A percentile compares a stretch with the other conserved stretches of the same genome.
Conservation (phyloP, 2,113 vertebrate genomes). For the Hippocampus abdominalis region DNA sequence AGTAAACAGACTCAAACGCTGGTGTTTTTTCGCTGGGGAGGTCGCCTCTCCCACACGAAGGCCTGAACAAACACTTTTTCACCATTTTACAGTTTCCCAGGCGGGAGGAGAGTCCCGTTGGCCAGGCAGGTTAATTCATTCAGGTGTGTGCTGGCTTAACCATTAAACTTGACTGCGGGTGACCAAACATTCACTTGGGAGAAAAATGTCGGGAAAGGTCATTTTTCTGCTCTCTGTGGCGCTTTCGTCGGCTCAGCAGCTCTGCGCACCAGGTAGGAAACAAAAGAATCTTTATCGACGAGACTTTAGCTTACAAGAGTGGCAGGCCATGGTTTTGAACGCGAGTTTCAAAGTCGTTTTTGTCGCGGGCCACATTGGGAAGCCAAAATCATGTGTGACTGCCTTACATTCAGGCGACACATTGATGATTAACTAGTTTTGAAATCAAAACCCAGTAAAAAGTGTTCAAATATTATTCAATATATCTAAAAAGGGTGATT, state of each 20-base stretch:
- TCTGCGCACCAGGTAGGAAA: slow-evolving; percentile 72
- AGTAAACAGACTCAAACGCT: slow-evolving; percentile 27
- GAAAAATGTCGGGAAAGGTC: slow-evolving; percentile 69
- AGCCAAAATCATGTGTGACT: not conserved
- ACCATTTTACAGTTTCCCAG: slow-evolving; percentile 29
- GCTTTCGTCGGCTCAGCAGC: slow-evolving; percentile 44
- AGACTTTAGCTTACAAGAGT: too few species aligned
- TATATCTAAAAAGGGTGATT: too few species aligned
- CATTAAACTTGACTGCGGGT: slow-evolving; percentile 54
- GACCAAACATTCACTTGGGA: slow-evolving; percentile 16
- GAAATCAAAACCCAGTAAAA: too few species aligned
- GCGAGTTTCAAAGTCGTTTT: too few species aligned
- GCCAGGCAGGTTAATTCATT: not conserved
- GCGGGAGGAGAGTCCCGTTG: not conserved
- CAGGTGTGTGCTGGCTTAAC: slow-evolving; percentile 60
- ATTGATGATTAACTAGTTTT: too few species aligned
- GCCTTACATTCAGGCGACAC: too few species aligned
- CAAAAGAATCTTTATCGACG: not conserved
- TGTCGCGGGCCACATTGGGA: not conserved
- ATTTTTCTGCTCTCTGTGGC: slow-evolving; percentile 59
- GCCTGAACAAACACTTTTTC: slow-evolving; percentile 51
- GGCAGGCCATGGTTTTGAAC: too few species aligned
- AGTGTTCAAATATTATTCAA: too few species aligned
- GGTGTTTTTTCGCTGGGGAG: slow-evolving; percentile 5
- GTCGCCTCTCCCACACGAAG: slow-evolving; percentile 3